A percentile compares a stretch with the other conserved stretches of the same genome.
Conservation (phyloP, 2,888 invertebrate genomes). For the Spisula solida region DNA sequence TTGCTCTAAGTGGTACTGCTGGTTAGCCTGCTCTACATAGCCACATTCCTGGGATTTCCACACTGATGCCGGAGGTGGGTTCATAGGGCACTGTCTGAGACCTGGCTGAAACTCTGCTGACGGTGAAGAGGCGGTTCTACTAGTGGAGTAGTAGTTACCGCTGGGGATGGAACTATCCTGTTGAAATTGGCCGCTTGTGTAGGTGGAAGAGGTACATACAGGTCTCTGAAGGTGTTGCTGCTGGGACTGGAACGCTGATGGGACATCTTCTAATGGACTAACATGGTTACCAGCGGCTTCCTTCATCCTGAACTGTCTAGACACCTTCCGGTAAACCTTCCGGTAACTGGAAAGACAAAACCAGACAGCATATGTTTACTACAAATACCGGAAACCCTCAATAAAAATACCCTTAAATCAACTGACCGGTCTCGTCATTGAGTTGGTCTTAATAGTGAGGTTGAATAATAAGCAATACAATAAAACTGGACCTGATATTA, state of each 20-base stretch:
- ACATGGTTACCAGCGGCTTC: no score
- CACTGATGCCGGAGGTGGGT: slow-evolving; percentile 52
- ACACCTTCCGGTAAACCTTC: no score
- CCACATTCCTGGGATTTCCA: slow-evolving; percentile 55
- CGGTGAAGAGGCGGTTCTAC: slow-evolving; percentile 13
- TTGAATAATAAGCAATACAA: no score
- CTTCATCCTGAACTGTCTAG: no score
- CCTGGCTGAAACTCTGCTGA: slow-evolving; percentile 52
- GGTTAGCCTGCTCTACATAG: slow-evolving; percentile 53
- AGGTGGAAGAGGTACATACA: slow-evolving; percentile 43
- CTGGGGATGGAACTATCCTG: slow-evolving; percentile 46
- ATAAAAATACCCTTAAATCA: slow-evolving; percentile 34
- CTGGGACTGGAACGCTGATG: no score
- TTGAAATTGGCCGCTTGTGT: slow-evolving; percentile 54
- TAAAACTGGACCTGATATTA: no score
- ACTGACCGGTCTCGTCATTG: no score
- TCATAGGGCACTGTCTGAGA: slow-evolving; percentile 45
- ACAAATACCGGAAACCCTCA: not conserved
- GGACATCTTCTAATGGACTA: no score
- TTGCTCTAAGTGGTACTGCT: no score
- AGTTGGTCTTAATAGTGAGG: no score
- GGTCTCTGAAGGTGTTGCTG: slow-evolving; percentile 31
- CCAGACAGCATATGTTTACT: no score
- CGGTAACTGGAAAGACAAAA: slow-evolving; percentile 50
- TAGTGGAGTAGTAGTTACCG: no score